phyloP scores from a whole-genome alignment of 30 jellyfish, hydroid and myxozoan genomes.

The Phacellophora camtschatica region DNA sequence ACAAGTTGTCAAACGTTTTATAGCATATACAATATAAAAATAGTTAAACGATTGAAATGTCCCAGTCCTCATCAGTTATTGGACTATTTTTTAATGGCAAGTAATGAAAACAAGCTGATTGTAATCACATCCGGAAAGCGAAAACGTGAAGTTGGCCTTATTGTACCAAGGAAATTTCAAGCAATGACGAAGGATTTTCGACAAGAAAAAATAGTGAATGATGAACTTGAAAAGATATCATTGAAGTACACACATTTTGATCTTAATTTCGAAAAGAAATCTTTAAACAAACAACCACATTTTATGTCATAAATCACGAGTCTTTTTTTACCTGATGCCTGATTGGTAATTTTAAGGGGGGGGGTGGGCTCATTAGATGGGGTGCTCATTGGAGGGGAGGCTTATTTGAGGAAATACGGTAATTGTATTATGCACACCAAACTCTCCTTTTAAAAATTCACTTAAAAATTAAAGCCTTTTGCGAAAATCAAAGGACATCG shows the following conservation, averaged over 20 bases:
- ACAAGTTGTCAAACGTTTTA: no score
- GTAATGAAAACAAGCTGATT: background rate
- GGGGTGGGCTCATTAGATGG: background rate
- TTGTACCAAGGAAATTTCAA: background rate
- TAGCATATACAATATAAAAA: no score
- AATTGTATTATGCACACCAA: no score
- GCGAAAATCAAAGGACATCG: no score
- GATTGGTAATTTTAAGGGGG: background rate
- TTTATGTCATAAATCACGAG: background rate
- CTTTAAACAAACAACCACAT: background rate
- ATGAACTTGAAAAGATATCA: background rate
- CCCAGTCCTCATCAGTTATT: no score
- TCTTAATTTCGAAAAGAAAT: no score
- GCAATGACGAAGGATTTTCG: conserved; percentile 9
- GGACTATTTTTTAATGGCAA: background rate
- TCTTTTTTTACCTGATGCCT: no score
- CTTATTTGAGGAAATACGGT: no score
- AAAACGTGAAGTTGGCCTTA: background rate
- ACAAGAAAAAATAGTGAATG: background rate
- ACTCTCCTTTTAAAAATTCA: no score
- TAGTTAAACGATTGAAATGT: no score
- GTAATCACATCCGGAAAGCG: background rate
- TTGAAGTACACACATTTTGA: background rate
- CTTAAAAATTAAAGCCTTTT: no score
- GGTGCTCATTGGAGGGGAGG: background rate